phyloP scores from a whole-genome alignment of 1,140 invertebrate species.

The Drosophila sp. region DNA sequence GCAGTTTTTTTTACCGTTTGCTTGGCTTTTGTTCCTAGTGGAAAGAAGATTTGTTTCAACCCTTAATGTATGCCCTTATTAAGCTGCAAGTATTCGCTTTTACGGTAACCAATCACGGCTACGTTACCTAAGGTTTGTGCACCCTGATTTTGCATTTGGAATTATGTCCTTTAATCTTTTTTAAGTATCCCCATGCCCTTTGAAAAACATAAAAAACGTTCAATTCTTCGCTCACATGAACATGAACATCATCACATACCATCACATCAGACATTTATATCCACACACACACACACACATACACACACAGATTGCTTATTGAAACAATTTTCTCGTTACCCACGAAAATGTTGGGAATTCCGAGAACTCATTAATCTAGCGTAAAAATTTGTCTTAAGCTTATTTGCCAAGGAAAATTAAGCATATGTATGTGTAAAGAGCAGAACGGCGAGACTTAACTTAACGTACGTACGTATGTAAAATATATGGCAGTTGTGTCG shows the following conservation, averaged over 20 bases:
- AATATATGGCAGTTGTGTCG: conserved; percentile 48
- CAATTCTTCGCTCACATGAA: neutral
- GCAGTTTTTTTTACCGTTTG: too few relatives aligned
- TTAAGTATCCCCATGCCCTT: conserved; percentile 11
- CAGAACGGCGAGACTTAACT: conserved; percentile 54
- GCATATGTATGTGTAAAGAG: conserved; percentile 45
- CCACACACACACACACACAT: neutral
- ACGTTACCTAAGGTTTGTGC: neutral
- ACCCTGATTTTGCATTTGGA: neutral
- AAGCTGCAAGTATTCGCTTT: neutral
- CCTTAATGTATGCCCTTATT: too few relatives aligned
- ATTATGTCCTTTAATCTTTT: neutral
- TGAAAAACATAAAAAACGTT: neutral
- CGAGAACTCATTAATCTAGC: conserved; percentile 70
- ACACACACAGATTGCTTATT: neutral
- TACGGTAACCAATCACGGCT: neutral
- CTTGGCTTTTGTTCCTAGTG: too few relatives aligned
- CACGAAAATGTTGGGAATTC: conserved; percentile 10
- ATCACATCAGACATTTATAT: conserved; percentile 9
- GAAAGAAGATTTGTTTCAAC: too few relatives aligned
- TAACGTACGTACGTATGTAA: conserved; percentile 45
- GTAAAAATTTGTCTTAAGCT: conserved; percentile 66
- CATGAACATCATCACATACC: conserved; percentile 4
- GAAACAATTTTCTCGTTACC: conserved; percentile 12
- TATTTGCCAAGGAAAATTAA: conserved; percentile 68